These are phyloP conservation scores for Ceratina japonica DNA, from an alignment of 1,140 invertebrate species.

Conservation along the genomic window DNA sequence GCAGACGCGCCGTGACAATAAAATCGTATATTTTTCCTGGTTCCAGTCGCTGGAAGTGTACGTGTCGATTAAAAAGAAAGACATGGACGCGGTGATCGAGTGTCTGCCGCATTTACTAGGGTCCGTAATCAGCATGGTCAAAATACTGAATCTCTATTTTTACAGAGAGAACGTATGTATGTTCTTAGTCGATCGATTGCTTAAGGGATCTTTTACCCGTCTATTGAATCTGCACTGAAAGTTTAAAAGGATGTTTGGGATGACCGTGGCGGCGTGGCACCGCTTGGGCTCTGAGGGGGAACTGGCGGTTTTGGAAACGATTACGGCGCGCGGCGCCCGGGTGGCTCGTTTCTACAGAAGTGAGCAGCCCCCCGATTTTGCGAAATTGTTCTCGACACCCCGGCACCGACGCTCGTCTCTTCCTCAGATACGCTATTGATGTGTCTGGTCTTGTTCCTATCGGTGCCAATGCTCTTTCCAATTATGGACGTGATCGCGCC, in stretches of 20 bases:
- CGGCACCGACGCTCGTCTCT: too few relatives aligned
- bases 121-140: neutral
- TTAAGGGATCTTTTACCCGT: too few relatives aligned
- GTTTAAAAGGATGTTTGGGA: neutral
- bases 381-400: too few relatives aligned
- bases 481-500: constrained; percentile 6
- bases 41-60: neutral
- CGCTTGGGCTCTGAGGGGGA: neutral
- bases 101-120: neutral
- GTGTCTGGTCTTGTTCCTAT: neutral
- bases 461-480: neutral
- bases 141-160: neutral
- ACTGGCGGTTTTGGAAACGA: neutral
- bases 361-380: neutral
- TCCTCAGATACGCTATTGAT: neutral
- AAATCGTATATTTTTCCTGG: too few relatives aligned
- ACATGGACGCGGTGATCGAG: neutral
- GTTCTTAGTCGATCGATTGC: too few relatives aligned
- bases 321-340: neutral
- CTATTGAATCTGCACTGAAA: too few relatives aligned
- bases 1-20: too few relatives aligned
- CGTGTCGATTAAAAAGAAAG: neutral
- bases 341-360: neutral
- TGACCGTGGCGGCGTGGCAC: neutral
- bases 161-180: constrained; percentile 7